Evolutionary conservation across 23 tunicate genomes (phyloP), one percentile per base, ranked within the genome.

Genomic region (Diplosoma virens): DNA sequence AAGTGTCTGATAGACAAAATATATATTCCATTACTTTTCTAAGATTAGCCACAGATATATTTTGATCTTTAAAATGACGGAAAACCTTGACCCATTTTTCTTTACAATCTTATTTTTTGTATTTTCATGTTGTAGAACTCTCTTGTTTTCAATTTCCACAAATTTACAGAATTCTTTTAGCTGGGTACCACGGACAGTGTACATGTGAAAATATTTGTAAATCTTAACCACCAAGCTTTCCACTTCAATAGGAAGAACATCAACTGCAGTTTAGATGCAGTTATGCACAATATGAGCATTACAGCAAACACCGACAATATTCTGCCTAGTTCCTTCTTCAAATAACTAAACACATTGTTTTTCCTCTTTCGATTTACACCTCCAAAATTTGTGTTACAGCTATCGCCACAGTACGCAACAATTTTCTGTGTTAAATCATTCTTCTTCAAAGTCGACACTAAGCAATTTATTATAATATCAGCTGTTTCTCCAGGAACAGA

Each of bases 271-370:
- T 55, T 55, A 46, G 30, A 63, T 29, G 70, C 70, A 63, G 70
- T 63, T 63, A 35, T 63, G 70, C 36, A 63, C 70, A 30, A 63
- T 63, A 20, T 81, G 80, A 81, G 80, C 86, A 30, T 70, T 80
- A 81, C 86, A 81, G 73, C 78, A 78, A 37, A 71, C 29, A 28
- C 55, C n/a, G n/a, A n/a, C n/a, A n/a, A n/a, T n/a, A n/a, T n/a
- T n/a, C n/a, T n/a, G n/a, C n/a, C n/a, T n/a, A n/a, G n/a, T n/a
- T n/a, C n/a, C n/a, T n/a, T n/a, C n/a, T n/a, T n/a, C n/a, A n/a
- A n/a, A n/a, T n/a, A n/a, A n/a, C n/a, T n/a, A n/a, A n/a, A n/a
- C n/a, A n/a, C n/a, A n/a, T n/a, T n/a, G n/a, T n/a, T n/a, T n/a
- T n/a, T n/a, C n/a, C n/a, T n/a, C n/a, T n/a, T n/a, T n/a, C n/a